Evolutionary conservation across 2,888 invertebrate species (phyloP).

Genomic region (Eristalinus aeneus): DNA sequence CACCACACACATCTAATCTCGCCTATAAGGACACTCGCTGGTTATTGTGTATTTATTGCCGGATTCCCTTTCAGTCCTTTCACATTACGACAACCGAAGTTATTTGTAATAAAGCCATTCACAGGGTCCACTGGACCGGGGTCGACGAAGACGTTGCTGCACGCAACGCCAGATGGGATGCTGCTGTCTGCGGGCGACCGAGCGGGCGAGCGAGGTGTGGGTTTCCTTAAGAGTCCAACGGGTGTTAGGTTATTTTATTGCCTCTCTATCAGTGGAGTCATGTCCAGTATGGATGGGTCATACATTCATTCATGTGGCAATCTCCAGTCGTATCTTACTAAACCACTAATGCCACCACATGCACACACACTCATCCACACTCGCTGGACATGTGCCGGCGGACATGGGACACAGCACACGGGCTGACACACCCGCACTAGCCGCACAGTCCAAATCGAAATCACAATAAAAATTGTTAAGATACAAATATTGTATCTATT

Average conservation of each 20-base stretch:
- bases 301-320: constrained; percentile 61
- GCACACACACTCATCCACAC: background rate
- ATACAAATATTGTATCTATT: constrained; percentile 57
- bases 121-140: background rate
- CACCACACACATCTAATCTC: constrained; percentile 44
- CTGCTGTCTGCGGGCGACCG: background rate
- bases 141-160: constrained; percentile 5
- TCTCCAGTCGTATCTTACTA: constrained; percentile 46
- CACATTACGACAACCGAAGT: constrained; percentile 14
- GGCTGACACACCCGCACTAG: background rate
- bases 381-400: background rate
- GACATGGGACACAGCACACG: background rate
- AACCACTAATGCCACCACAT: constrained; percentile 40
- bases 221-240: constrained; percentile 28
- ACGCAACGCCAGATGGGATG: constrained; percentile 43
- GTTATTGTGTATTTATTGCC: constrained; percentile 40
- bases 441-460: background rate
- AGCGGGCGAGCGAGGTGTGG: background rate
- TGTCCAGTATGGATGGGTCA: constrained; percentile 53
- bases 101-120: constrained; percentile 59
- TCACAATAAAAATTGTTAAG: constrained; percentile 55
- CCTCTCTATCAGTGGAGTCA: constrained; percentile 56
- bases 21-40: constrained; percentile 46
- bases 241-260: constrained; percentile 57
- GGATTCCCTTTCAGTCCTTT: background rate